These are phyloP conservation scores for Pseudoips prasinana DNA, from an alignment of 2,888 invertebrate species.

Conservation along the genomic window DNA sequence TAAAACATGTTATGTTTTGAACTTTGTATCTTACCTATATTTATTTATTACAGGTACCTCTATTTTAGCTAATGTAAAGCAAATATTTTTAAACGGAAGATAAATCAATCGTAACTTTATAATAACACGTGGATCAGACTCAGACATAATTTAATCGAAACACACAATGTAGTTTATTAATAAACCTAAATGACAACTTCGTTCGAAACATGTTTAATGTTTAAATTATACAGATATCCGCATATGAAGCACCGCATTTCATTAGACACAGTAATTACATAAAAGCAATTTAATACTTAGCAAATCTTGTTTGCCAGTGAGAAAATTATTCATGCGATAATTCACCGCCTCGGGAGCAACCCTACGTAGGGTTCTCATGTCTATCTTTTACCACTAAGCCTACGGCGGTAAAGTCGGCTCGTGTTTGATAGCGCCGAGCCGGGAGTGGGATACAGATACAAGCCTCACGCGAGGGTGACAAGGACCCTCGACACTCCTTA, in stretches of 20 bases:
- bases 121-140: too few relatives aligned
- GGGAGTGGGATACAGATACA: slow-evolving; percentile 49
- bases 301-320: slow-evolving; percentile 51
- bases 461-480: slow-evolving; percentile 43
- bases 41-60: too few relatives aligned
- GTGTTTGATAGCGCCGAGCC: slow-evolving; percentile 65
- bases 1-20: too few relatives aligned
- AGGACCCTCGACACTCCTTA: slow-evolving; percentile 62
- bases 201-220: slow-evolving; percentile 27
- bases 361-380: slow-evolving; percentile 65
- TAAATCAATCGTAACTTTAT: too few relatives aligned
- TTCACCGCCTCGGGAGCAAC: slow-evolving; percentile 58
- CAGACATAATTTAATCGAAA: too few relatives aligned
- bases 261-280: slow-evolving; percentile 52
- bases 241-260: slow-evolving; percentile 37
- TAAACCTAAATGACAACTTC: slow-evolving; percentile 20
- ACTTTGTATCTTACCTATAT: too few relatives aligned
- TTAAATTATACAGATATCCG: slow-evolving; percentile 22
- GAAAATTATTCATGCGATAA: slow-evolving; percentile 61
- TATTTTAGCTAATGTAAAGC: too few relatives aligned
- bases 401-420: slow-evolving; percentile 72
- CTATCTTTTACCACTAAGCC: slow-evolving; percentile 81
- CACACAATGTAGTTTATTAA: too few relatives aligned
- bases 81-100: too few relatives aligned
- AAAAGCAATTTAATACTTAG: slow-evolving; percentile 53